Base-by-base conservation (phyloP, 2,888 invertebrate genomes). In the Bugula neritina region DNA sequence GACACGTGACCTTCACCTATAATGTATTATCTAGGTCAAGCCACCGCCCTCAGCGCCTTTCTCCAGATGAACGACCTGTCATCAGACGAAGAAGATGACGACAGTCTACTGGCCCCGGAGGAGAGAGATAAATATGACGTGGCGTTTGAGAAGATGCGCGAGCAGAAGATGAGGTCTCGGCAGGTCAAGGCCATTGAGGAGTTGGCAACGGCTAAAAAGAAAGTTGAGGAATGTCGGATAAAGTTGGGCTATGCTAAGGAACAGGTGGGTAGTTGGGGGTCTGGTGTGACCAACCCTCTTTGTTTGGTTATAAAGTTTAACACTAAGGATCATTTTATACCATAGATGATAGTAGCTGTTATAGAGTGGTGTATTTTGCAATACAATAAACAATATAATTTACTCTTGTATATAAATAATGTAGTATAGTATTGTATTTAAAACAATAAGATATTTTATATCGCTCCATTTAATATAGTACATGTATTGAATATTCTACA, bases 61-160 rank as follows among this genome's bases (percentile, higher is more conserved):
- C 80, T 83, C 21, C 81, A 82, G 71, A 78, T 83, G 21, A 82
- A 80, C 71, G 81, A 83, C 73, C 76, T 82, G 75, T 79, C 79
- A 58, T 76, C 78, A 27, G 82, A 82, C 54, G 79, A 80, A 34
- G 63, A 71, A 13, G 72, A 72, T 72, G 35, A 72, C 54, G 27
- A 72, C 31, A 21, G 1, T 43, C 35, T 52, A 13, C 34, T 35
- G 1, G 43, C 54, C 23, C 52, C 27, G 80, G 83, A 82, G 73
- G 83, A 83, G 72, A 79, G 80, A 75, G 84, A 84, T 76, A 82
- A 83, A 55, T 84, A 83, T 75, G 84, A 84, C 75, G 77, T 77
- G 54, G 82, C 83, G 75, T 84, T 84, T 81, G 83, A 84, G 73
- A 77, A 79, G 70, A 81, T 83, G 80, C 76, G 82, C 55, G 83